Evolutionary conservation across 2,113 vertebrate species (phyloP).

Genomic region (Cygnus buccinator): DNA sequence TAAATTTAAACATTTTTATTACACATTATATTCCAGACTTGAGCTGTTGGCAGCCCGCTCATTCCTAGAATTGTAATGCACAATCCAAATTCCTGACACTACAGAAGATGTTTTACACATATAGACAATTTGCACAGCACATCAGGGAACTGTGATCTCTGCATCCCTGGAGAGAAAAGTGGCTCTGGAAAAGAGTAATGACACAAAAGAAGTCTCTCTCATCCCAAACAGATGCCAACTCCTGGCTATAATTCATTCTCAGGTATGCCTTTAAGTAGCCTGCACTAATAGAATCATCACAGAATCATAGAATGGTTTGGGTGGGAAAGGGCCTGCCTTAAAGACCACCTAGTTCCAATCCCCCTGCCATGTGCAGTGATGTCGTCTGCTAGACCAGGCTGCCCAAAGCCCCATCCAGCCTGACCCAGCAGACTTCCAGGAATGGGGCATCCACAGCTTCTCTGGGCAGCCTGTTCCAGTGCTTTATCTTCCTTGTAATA

Average conservation of each 20-base stretch:
- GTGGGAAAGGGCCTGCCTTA: not conserved
- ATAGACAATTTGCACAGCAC: not conserved
- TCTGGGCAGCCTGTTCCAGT: not conserved
- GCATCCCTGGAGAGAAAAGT: not conserved
- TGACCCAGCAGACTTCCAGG: not conserved
- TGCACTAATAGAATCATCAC: not conserved
- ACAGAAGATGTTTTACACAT: not conserved
- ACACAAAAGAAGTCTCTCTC: not conserved
- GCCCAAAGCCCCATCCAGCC: not conserved
- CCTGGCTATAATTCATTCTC: fast-evolving
- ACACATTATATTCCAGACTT: fast-evolving
- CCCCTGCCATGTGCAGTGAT: not conserved
- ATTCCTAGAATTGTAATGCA: fast-evolving
- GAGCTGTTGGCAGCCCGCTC: not conserved
- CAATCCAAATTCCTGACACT: not conserved
- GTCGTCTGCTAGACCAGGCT: not conserved
- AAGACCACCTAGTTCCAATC: not conserved
- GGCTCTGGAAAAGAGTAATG: not conserved
- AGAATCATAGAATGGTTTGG: not conserved
- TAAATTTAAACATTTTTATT: not conserved
- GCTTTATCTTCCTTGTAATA: not conserved
- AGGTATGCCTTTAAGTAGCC: fast-evolving
- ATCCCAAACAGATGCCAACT: not conserved
- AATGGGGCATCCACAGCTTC: no score
- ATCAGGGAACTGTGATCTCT: not conserved